Percentiles rank a stretch among this genome's conserved stretches.
phyloP scores from a whole-genome alignment of 2,888 invertebrate genomes.

The Meloe dianella region DNA sequence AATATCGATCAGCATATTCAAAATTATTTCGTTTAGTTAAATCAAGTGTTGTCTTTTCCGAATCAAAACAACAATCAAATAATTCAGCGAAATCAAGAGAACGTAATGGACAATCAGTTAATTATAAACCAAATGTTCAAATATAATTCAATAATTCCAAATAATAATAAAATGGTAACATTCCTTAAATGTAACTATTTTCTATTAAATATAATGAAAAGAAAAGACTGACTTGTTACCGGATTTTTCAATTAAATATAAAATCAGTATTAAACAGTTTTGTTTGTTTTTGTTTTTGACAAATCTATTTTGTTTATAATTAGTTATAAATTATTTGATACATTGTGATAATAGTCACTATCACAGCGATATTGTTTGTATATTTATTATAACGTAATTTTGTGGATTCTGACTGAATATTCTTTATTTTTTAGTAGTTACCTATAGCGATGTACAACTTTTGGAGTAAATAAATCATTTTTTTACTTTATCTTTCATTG shows the following conservation, averaged over 20 bases:
- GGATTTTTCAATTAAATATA: background rate
- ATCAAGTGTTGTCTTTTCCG: constrained; percentile 50
- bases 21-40: constrained; percentile 61
- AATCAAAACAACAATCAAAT: constrained; percentile 46
- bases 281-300: too few species aligned
- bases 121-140: constrained; percentile 38
- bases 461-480: background rate
- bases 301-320: background rate
- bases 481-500: too few species aligned
- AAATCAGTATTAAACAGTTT: background rate
- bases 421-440: background rate
- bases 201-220: background rate
- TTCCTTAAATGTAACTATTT: background rate
- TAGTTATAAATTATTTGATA: background rate
- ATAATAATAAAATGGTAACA: background rate
- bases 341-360: background rate
- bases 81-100: constrained; percentile 43
- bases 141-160: background rate
- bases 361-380: constrained; percentile 3
- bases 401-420: background rate
- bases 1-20: constrained; percentile 72
- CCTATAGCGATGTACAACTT: background rate
- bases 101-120: constrained; percentile 44
- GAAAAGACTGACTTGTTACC: constrained; percentile 3
- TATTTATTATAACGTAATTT: background rate